Base-by-base conservation (phyloP, 1,140 invertebrate species). In the Druon quercuslanigerum region DNA sequence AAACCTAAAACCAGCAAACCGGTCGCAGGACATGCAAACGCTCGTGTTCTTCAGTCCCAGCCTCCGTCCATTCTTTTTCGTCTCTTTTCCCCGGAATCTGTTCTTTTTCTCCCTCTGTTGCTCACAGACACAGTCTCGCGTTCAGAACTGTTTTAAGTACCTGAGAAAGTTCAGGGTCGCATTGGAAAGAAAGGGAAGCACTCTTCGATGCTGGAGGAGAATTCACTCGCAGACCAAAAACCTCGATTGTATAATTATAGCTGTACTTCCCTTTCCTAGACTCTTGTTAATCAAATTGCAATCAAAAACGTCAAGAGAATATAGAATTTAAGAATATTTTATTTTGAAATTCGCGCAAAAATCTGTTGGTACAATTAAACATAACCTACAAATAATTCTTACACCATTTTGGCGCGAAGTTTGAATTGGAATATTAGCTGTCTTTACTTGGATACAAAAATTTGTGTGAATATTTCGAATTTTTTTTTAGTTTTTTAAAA, bases 21-120 rank as follows among this genome's bases (percentile, higher is more conserved):
- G 60, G 60, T 66, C 60, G 60, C 60, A 66, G 33, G 60, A 40
- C 60, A 66, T 66, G 60, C 60, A 66, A 66, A 66, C 60, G 60
- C 60, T 40, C 25, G 16, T 54, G 40, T 66, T 56, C 51, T 51
- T 33, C 51, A 17, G 33, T 74, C 57, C 60, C 72, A 51, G 75
- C 74, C 71, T 51, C 51, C 73, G 74, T 78, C 78, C 76, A 78
- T 72, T 70, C 57, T 11, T 70, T 76, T 73, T 57, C 71, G 76
- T 56, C 76, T 72, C 14, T 75, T 75, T 56, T 46, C 16, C 52
- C 54, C 71, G 66, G 73, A 75, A 71, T 78, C 73, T 73, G 60
- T 46, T 52, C 50, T 56, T 76, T 81, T 78, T 83, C 82, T 83
- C 79, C 51, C 71, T n/a, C 75, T 52, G 73, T 76, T 82, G 77